phyloP scores from a whole-genome alignment of 2,797 vertebrate genomes.

The Chelon auratus region DNA sequence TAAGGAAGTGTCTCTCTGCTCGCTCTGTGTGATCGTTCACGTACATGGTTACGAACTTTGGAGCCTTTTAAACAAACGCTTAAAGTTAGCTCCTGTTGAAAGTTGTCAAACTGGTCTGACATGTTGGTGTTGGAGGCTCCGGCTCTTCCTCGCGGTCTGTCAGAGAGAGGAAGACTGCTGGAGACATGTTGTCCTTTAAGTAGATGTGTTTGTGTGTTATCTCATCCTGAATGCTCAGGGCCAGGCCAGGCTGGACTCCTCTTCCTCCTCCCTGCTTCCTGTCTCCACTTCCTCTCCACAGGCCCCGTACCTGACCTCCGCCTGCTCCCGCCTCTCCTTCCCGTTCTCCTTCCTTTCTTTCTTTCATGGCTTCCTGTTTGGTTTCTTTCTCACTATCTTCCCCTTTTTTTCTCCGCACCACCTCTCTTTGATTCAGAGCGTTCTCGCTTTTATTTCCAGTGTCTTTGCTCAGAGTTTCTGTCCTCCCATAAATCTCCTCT shows the following conservation, averaged over 20 bases:
- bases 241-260: slow-evolving; percentile 27
- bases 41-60: fast-evolving
- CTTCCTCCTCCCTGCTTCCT: slow-evolving; percentile 34
- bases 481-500: too few relatives aligned
- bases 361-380: slow-evolving; percentile 23
- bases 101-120: slow-evolving; percentile 29
- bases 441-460: neutral
- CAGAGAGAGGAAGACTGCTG: slow-evolving; percentile 43
- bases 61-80: too few relatives aligned
- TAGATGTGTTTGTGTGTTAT: slow-evolving; percentile 52
- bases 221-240: slow-evolving; percentile 66
- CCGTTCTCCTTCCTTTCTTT: slow-evolving; percentile 43
- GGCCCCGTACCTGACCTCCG: slow-evolving; percentile 54
- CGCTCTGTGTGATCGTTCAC: too few relatives aligned
- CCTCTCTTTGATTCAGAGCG: neutral
- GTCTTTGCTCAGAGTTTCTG: too few relatives aligned
- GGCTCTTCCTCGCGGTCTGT: slow-evolving; percentile 25
- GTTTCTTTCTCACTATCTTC: neutral
- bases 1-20: neutral
- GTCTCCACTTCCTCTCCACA: slow-evolving; percentile 64
- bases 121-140: neutral
- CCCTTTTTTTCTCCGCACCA: too few relatives aligned
- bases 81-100: neutral
- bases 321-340: slow-evolving; percentile 30
- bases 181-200: slow-evolving; percentile 31